Percentiles rank a stretch among this genome's conserved stretches.
These are phyloP conservation scores for Cottoperca gobio DNA, from an alignment of 2,797 vertebrate species.

Conservation along the genomic window DNA sequence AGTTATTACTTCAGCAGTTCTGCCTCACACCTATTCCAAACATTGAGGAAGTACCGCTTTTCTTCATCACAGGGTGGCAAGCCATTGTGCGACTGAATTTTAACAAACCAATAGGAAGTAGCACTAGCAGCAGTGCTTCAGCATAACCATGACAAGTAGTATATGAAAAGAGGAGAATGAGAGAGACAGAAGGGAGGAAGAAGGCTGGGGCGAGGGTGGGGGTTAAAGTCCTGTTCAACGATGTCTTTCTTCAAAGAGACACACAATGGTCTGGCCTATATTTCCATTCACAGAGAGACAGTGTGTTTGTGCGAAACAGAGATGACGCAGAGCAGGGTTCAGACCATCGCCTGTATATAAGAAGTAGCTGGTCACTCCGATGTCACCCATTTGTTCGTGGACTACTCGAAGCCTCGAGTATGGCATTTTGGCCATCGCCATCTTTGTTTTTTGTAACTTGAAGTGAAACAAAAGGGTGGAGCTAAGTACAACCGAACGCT, in stretches of 20 bases:
- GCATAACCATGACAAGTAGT: slow-evolving; percentile 28
- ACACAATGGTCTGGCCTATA: slow-evolving; percentile 64
- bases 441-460: too few species aligned
- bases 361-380: too few species aligned
- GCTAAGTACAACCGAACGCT: too few species aligned
- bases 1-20: neutral
- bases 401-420: too few species aligned
- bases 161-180: slow-evolving; percentile 32
- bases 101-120: neutral
- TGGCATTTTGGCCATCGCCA: too few species aligned
- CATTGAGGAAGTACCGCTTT: neutral
- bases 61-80: neutral
- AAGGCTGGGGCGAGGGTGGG: neutral
- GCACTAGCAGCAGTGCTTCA: slow-evolving; percentile 6
- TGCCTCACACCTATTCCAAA: neutral
- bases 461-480: too few species aligned
- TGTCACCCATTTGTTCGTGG: too few species aligned
- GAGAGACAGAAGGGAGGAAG: neutral
- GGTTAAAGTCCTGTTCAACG: slow-evolving; percentile 45
- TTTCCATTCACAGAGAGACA: slow-evolving; percentile 61
- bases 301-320: slow-evolving; percentile 32
- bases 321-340: slow-evolving; percentile 45
- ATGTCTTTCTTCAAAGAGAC: slow-evolving; percentile 68
- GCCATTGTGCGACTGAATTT: neutral
- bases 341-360: neutral